A percentile compares a stretch with the other conserved stretches of the same genome.
phyloP scores from a whole-genome alignment of 2,888 invertebrate genomes.

The Eupsilia transversa region DNA sequence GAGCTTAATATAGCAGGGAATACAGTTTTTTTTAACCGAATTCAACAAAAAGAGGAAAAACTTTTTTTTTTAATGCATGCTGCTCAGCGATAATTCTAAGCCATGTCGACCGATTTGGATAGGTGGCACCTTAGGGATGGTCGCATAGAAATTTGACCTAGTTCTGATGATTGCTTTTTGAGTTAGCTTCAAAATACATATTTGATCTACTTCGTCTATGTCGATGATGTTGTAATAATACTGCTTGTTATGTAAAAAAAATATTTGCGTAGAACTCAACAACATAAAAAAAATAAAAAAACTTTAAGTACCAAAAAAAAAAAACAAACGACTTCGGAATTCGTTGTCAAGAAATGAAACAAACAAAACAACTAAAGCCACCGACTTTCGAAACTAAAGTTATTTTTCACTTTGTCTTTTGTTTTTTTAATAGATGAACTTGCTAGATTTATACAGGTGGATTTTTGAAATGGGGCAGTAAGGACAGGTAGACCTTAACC shows the following conservation, averaged over 20 bases:
- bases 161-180: not conserved
- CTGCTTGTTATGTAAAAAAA: not conserved
- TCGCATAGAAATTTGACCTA: not conserved
- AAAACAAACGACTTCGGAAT: too few species aligned
- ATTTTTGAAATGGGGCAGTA: too few species aligned
- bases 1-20: not conserved
- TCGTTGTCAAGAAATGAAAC: not conserved
- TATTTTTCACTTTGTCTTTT: not conserved
- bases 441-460: too few species aligned
- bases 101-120: not conserved
- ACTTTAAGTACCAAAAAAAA: too few species aligned
- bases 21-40: not conserved
- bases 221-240: not conserved
- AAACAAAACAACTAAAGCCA: not conserved
- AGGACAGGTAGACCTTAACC: too few species aligned
- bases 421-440: too few species aligned
- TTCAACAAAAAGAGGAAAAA: too few species aligned
- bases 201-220: not conserved
- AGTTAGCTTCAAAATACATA: not conserved
- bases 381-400: not conserved
- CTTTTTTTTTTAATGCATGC: not conserved
- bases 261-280: not conserved
- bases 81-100: not conserved
- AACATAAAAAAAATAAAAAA: too few species aligned
- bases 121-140: not conserved